Conservation (phyloP, 1,140 invertebrate species). For the Drosophila pallidifrons region DNA sequence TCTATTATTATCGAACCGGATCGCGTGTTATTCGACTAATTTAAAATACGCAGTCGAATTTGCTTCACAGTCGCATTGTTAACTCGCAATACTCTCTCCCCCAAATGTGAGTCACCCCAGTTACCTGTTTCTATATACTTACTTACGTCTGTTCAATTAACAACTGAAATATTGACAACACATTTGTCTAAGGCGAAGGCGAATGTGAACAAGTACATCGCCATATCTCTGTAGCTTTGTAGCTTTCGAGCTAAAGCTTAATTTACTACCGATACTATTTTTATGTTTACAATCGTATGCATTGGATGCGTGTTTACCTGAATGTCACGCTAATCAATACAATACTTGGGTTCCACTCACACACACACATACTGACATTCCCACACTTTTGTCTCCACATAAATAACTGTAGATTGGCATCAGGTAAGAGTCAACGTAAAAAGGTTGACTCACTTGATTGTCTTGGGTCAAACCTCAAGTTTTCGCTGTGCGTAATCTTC, state of each 20-base stretch:
- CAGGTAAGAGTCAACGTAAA: conserved; percentile 14
- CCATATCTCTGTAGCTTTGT: conserved; percentile 3
- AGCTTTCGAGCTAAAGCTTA: conserved; percentile 20
- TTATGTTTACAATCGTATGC: not conserved
- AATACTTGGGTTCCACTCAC: not conserved
- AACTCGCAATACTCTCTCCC: not conserved
- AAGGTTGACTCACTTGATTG: conserved; percentile 33
- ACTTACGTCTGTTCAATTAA: conserved; percentile 10
- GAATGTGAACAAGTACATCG: conserved; percentile 2
- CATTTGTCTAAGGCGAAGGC: conserved; percentile 10
- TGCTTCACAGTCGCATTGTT: conserved; percentile 9
- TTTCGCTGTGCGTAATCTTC: conserved; percentile 14
- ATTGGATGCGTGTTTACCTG: not conserved
- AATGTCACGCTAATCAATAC: conserved; percentile 12
- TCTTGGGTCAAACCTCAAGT: conserved; percentile 2
- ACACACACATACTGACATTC: not conserved
- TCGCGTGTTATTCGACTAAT: not conserved
- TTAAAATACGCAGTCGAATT: not conserved
- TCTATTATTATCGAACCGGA: conserved; percentile 10
- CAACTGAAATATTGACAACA: conserved; percentile 11
- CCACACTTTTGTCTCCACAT: not conserved
- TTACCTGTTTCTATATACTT: conserved; percentile 22
- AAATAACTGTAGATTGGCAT: conserved; percentile 27
- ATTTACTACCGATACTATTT: conserved; percentile 17
- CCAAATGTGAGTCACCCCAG: conserved; percentile 20